phyloP scores from a whole-genome alignment of 2,113 vertebrate genomes.

The Sterna hirundo region DNA sequence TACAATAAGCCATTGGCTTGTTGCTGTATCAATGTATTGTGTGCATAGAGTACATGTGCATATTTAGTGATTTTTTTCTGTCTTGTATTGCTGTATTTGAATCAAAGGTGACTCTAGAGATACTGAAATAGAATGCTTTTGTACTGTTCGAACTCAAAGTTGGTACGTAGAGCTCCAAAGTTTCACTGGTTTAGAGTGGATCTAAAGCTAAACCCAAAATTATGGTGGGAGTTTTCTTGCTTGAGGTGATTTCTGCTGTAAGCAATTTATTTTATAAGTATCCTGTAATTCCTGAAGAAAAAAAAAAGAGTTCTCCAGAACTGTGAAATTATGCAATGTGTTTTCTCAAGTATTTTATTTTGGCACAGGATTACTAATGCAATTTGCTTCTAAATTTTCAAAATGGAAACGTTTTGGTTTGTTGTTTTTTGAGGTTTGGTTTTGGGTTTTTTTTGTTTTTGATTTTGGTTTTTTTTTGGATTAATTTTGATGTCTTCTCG shows the following conservation, averaged over 20 bases:
- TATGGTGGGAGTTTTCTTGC: neutral
- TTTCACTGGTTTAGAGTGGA: neutral
- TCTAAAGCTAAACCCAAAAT: neutral
- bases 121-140: neutral
- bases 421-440: neutral
- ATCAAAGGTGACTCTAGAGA: neutral
- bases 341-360: neutral
- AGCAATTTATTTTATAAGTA: neutral
- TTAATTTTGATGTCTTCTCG: neutral
- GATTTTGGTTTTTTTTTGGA: neutral
- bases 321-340: neutral
- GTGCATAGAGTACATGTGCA: neutral
- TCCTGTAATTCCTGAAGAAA: neutral
- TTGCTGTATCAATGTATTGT: neutral
- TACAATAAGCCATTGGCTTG: neutral
- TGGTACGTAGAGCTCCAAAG: neutral
- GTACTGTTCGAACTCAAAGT: neutral
- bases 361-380: neutral
- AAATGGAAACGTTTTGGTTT: neutral
- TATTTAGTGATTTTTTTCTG: neutral
- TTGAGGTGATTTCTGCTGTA: neutral
- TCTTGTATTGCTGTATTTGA: neutral
- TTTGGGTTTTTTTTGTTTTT: neutral
- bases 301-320: neutral
- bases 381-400: neutral